Conservation (phyloP, 2,797 vertebrate species). For the Hippocampus kuda region DNA sequence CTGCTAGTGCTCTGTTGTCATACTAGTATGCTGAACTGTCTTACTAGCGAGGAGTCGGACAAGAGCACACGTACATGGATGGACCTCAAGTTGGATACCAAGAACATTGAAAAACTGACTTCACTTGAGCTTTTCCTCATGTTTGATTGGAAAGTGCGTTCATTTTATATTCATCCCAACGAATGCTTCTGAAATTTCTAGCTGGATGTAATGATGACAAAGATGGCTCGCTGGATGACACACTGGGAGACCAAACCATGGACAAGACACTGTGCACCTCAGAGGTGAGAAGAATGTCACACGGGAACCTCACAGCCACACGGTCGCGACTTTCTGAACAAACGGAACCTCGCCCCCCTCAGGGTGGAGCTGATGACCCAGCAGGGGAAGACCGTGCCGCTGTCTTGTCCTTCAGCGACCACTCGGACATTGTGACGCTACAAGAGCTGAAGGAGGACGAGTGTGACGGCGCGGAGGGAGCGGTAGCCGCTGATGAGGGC, state of each 20-base stretch:
- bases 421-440: slow-evolving; percentile 92
- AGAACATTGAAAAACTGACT: too few species aligned
- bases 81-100: too few species aligned
- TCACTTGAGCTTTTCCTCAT: too few species aligned
- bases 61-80: too few species aligned
- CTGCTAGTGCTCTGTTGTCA: too few species aligned
- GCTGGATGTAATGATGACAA: slow-evolving; percentile 49
- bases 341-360: slow-evolving; percentile 8
- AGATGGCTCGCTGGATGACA: slow-evolving; percentile 44
- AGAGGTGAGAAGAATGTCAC: slow-evolving; percentile 61
- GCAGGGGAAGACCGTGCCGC: slow-evolving; percentile 60
- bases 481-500: slow-evolving; percentile 53
- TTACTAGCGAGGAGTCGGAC: too few species aligned
- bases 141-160: too few species aligned
- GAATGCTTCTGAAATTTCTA: slow-evolving; percentile 13
- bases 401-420: slow-evolving; percentile 78
- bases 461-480: slow-evolving; percentile 52
- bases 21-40: too few species aligned
- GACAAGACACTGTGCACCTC: slow-evolving; percentile 44
- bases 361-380: slow-evolving; percentile 54
- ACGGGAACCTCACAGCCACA: not conserved
- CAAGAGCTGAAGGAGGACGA: slow-evolving; percentile 70
- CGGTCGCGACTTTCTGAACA: not conserved
- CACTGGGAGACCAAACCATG: slow-evolving; percentile 42
- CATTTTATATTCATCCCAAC: not conserved